Evolutionary conservation across 2,113 vertebrate species (phyloP).

Genomic region (Struthidea cinerea): DNA sequence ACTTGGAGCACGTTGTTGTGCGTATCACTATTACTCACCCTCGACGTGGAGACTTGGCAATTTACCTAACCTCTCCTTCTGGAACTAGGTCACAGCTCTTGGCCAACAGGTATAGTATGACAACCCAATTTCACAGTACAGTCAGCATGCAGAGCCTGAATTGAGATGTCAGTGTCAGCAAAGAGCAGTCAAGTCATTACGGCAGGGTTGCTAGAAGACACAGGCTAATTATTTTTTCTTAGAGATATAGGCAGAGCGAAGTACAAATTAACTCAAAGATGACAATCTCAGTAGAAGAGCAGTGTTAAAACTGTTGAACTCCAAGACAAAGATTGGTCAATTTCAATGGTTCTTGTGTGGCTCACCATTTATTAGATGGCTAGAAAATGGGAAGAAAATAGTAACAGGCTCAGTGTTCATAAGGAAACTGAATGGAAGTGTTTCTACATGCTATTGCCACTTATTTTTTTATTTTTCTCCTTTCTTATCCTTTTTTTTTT

Average conservation of each 20-base stretch:
- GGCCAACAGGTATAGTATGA: conserved; percentile 87
- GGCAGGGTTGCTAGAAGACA: background rate
- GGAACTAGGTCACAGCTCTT: conserved; percentile 97
- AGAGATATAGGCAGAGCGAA: background rate
- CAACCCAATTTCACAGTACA: background rate
- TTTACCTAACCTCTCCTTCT: conserved; percentile 96
- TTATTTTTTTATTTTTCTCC: background rate
- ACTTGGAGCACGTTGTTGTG: conserved; percentile 94
- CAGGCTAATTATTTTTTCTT: background rate
- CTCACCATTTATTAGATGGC: background rate
- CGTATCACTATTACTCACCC: conserved; percentile 95
- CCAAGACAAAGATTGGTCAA: background rate
- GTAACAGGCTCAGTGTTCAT: background rate
- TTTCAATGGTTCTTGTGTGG: background rate
- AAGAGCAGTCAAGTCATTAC: background rate
- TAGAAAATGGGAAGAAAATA: background rate
- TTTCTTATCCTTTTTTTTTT: background rate
- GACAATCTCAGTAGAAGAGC: background rate
- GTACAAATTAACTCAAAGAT: background rate
- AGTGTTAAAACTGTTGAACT: background rate
- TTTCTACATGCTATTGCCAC: background rate
- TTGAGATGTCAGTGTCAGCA: background rate
- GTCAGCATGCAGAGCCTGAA: background rate
- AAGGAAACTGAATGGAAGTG: background rate
- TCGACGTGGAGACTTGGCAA: conserved; percentile 93